Evolutionary conservation across 2,797 vertebrate genomes (phyloP).

Genomic region (Pachyuromys duprasi): DNA sequence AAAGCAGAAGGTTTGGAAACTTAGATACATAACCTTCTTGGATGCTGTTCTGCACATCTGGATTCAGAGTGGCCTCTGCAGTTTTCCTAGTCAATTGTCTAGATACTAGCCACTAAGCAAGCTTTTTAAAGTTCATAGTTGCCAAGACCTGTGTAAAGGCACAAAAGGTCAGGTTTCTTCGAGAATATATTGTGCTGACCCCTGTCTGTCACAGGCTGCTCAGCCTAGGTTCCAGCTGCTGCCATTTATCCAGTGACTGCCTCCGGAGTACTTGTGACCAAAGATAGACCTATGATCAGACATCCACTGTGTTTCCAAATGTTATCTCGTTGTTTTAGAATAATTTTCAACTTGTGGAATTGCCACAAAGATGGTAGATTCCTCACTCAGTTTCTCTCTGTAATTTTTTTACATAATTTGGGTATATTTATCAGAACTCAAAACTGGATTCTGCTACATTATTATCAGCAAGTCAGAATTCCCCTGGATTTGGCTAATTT

Average conservation of each 20-base stretch:
- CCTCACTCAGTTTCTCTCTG: not conserved
- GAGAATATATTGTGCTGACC: not conserved
- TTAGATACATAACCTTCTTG: not conserved
- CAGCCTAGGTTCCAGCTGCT: not conserved
- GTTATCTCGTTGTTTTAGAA: not conserved
- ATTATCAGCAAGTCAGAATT: not conserved
- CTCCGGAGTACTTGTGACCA: not conserved
- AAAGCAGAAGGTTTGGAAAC: not conserved
- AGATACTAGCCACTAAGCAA: not conserved
- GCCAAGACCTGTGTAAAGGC: not conserved
- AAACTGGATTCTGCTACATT: not conserved
- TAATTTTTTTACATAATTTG: not conserved
- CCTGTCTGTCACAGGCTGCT: not conserved
- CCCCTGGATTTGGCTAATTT: not conserved
- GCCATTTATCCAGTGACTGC: not conserved
- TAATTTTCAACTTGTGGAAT: not conserved
- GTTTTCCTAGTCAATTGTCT: not conserved
- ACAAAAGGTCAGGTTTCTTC: constrained; percentile 4
- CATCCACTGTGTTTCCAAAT: not conserved
- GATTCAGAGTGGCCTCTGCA: not conserved
- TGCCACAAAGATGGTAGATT: not conserved
- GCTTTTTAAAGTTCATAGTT: not conserved
- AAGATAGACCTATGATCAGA: not conserved
- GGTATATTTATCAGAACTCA: not conserved
- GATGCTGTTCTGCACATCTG: not conserved